Conservation (phyloP, 2,797 vertebrate species). For the Myotis vivesi region DNA sequence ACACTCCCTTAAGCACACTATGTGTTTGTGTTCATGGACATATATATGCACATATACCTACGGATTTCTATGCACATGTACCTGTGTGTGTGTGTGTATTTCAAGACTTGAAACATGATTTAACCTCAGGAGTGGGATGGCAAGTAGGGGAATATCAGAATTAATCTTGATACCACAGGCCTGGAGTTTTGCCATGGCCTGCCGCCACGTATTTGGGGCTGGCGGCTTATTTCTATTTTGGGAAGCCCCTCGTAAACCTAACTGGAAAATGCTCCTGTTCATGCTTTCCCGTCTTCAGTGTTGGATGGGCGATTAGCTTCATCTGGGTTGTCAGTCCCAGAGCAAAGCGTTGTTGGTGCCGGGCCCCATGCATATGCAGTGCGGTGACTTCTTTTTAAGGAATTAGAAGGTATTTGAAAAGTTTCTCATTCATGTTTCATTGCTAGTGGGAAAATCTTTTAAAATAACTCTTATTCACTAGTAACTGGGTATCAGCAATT, state of each 20-base stretch:
- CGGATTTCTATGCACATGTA: background rate
- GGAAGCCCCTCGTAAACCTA: background rate
- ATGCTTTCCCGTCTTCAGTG: background rate
- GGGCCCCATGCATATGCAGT: background rate
- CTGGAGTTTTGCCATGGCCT: background rate
- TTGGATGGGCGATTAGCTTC: background rate
- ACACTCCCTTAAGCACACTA: background rate
- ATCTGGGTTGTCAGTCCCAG: background rate
- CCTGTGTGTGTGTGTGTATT: background rate
- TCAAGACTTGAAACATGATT: background rate
- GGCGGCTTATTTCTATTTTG: background rate
- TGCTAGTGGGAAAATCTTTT: background rate
- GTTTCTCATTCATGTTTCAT: background rate
- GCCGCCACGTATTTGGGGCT: background rate
- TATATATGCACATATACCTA: background rate
- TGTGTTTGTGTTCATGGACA: background rate
- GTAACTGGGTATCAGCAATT: slow-evolving; percentile 10
- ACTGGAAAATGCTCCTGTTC: background rate
- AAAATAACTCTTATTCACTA: background rate
- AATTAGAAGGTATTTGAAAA: slow-evolving; percentile 23
- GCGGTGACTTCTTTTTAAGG: background rate
- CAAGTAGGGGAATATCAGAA: background rate
- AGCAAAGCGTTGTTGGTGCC: background rate
- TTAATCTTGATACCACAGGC: background rate
- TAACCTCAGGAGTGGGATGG: background rate